These are phyloP conservation scores for Alcis repandata DNA, from an alignment of 2,888 invertebrate genomes.

Conservation along the genomic window DNA sequence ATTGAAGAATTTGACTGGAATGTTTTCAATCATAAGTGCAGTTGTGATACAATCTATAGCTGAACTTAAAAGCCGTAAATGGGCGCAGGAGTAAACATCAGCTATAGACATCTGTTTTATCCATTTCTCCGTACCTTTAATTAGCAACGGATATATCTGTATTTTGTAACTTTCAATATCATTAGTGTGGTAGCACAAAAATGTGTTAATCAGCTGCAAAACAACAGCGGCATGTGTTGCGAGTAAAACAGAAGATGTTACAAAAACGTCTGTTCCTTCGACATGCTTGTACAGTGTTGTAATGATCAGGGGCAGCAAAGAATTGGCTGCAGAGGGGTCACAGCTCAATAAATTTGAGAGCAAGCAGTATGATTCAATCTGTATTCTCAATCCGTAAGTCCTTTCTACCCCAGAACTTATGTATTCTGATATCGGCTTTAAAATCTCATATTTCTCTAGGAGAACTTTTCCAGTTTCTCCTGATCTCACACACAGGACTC, in stretches of 20 bases:
- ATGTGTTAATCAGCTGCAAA: slow-evolving; percentile 75
- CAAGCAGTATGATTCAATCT: slow-evolving; percentile 88
- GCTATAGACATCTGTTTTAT: slow-evolving; percentile 71
- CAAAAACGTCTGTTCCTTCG: slow-evolving; percentile 82
- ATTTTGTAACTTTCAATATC: slow-evolving; percentile 64
- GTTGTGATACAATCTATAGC: slow-evolving; percentile 74
- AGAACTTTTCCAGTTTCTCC: slow-evolving; percentile 83
- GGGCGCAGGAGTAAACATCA: slow-evolving; percentile 77
- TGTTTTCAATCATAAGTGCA: slow-evolving; percentile 64
- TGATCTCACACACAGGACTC: slow-evolving; percentile 89
- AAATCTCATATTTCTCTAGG: slow-evolving; percentile 83
- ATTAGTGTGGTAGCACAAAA: slow-evolving; percentile 56
- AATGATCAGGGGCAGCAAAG: slow-evolving; percentile 85
- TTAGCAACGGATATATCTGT: slow-evolving; percentile 74
- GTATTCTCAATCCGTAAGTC: slow-evolving; percentile 85
- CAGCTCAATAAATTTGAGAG: slow-evolving; percentile 86
- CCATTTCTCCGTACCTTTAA: slow-evolving; percentile 83
- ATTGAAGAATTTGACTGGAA: slow-evolving; percentile 66
- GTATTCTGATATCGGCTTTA: slow-evolving; percentile 85
- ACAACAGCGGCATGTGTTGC: slow-evolving; percentile 87
- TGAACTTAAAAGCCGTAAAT: slow-evolving; percentile 73
- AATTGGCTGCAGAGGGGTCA: slow-evolving; percentile 75
- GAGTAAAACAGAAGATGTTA: slow-evolving; percentile 78
- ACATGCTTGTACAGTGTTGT: slow-evolving; percentile 87
- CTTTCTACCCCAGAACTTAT: slow-evolving; percentile 83